phyloP scores from a whole-genome alignment of 2,797 vertebrate species.

The Sandelia bainsii region DNA sequence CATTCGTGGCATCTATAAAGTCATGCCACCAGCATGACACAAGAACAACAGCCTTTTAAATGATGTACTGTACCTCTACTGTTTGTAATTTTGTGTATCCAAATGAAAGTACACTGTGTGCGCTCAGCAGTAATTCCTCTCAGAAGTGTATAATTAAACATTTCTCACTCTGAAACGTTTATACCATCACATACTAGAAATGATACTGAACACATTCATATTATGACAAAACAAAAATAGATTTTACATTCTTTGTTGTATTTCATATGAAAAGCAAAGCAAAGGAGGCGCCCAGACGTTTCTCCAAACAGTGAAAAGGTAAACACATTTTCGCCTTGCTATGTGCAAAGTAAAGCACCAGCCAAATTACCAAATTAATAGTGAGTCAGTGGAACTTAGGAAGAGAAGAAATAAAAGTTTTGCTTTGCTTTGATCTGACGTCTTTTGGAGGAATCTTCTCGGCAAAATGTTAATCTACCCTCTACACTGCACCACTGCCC shows the following conservation, averaged over 20 bases:
- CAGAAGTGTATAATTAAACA: slow-evolving; percentile 28
- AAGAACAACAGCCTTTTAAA: slow-evolving; percentile 3
- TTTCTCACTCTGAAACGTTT: slow-evolving; percentile 64
- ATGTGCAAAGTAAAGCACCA: slow-evolving; percentile 47
- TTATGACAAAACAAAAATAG: slow-evolving; percentile 44
- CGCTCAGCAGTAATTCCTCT: slow-evolving; percentile 3
- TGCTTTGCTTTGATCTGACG: slow-evolving; percentile 80
- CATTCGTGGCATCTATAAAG: too few relatives aligned
- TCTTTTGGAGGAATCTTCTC: slow-evolving; percentile 79
- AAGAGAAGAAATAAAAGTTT: slow-evolving; percentile 70
- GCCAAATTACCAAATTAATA: slow-evolving; percentile 76
- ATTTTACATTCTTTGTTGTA: slow-evolving; percentile 30
- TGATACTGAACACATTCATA: slow-evolving; percentile 33
- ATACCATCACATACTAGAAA: slow-evolving; percentile 72
- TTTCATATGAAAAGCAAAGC: slow-evolving; percentile 48
- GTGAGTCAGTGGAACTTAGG: slow-evolving; percentile 63
- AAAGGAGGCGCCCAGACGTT: slow-evolving; percentile 33
- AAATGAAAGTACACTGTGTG: slow-evolving; percentile 28
- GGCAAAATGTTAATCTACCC: slow-evolving; percentile 82
- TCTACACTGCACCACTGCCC: slow-evolving; percentile 80
- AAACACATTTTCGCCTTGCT: slow-evolving; percentile 56
- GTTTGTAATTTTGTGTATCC: slow-evolving; percentile 11
- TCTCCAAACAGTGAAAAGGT: slow-evolving; percentile 60
- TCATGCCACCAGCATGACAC: too few relatives aligned
- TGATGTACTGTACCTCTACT: neutral